A percentile compares a stretch with the other conserved stretches of the same genome.
phyloP scores from a whole-genome alignment of 2,888 invertebrate genomes.

The Uloborus plumipes region DNA sequence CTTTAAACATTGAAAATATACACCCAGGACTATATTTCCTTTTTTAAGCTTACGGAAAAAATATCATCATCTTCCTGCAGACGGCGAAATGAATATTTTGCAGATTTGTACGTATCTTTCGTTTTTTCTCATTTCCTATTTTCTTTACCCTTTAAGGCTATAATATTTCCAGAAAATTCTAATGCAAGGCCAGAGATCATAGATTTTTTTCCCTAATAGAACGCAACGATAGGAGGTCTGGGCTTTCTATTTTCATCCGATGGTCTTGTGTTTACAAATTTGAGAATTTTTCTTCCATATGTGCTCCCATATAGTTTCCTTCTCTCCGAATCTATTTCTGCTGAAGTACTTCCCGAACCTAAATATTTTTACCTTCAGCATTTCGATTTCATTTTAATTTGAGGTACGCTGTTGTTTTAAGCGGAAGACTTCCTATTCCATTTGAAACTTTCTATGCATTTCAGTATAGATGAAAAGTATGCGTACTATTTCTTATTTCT shows the following conservation, averaged over 20 bases:
- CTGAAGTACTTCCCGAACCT: conserved; percentile 20
- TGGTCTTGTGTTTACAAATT: conserved; percentile 31
- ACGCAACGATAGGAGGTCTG: conserved; percentile 21
- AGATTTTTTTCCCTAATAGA: conserved; percentile 29
- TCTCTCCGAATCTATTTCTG: conserved; percentile 15
- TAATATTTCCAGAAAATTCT: no score
- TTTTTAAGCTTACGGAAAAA: no score
- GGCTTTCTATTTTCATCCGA: conserved; percentile 23
- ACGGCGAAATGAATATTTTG: no score
- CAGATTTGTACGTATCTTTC: no score
- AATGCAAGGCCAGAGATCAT: no score
- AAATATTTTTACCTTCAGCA: conserved; percentile 30
- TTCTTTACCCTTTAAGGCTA: no score
- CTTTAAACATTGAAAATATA: no score
- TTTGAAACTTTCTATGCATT: conserved; percentile 35
- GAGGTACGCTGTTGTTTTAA: conserved; percentile 37
- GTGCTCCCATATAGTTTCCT: conserved; percentile 16
- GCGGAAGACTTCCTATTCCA: conserved; percentile 22
- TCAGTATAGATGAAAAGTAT: conserved; percentile 26
- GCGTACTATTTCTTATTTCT: conserved; percentile 20
- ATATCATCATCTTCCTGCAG: no score
- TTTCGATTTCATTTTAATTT: conserved; percentile 60
- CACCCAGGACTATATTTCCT: no score
- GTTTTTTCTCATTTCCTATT: no score
- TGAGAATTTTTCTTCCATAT: conserved; percentile 13